Evolutionary conservation across 2,888 invertebrate species (phyloP), one percentile per base, ranked within the genome.

Genomic region (Hirtodrosophila cameraria): DNA sequence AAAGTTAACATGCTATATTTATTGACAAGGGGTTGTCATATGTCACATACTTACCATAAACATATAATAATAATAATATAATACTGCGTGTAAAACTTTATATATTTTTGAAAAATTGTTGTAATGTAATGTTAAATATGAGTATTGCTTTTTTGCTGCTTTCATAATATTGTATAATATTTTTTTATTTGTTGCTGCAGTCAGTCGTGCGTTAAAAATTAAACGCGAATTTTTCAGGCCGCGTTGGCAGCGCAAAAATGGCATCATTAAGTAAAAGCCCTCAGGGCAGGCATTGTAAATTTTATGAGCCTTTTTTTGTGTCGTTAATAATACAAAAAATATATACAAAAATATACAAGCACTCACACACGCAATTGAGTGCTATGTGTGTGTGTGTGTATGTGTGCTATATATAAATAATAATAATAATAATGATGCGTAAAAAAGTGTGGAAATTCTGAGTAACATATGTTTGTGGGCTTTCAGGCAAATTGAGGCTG

Each of bases 181-280:
- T 48, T 30, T 57, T 41, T 31, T 58, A 55, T 62, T 74, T 75
- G 85, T 64, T 69, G 80, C 30, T 79, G 86, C 80, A 86, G 55
- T 86, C 80, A 76, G 62, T 86, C 74, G 84, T 80, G 80, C 74
- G 80, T 81, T 81, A 81, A 86, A 86, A 81, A 81, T 81, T 81
- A 80, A 81, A 81, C 84, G 74, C 86, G 77, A 86, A 86, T 85
- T 82, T 85, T 74, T 71, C 71, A 75, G 73, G 54, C 58, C 61
- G 66, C 55, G 73, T 69, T 80, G 57, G 64, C 66, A 75, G 59
- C 87, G 78, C 79, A 86, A 83, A 83, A 83, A 83, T 86, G 87
- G 82, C 82, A 83, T 83, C 82, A 83, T 83, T 83, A 83, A 86
- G 82, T 86, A 86, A 83, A 81, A 81, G 54, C 63, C 82, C 75